Percentiles rank a stretch among this genome's conserved stretches.
phyloP scores from a whole-genome alignment of 2,113 vertebrate species.

The Pungitius pungitius region DNA sequence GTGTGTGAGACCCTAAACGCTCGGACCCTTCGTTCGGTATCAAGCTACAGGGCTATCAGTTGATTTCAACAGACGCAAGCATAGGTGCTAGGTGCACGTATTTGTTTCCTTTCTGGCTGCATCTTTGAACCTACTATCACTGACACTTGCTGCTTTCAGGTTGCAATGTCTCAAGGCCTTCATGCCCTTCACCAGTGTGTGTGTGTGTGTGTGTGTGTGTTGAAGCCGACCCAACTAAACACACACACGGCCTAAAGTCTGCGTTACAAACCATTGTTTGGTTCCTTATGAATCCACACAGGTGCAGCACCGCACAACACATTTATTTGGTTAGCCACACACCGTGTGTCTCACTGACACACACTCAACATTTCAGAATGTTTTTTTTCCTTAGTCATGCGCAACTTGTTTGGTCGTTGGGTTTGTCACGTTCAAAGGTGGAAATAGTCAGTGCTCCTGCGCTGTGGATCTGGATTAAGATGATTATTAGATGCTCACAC shows the following conservation, averaged over 20 bases:
- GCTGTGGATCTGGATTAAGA: conserved; percentile 10
- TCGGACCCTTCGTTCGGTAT: conserved; percentile 42
- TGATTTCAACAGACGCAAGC: not conserved
- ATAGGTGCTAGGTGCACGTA: too few species aligned
- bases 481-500: conserved; percentile 1
- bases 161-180: not conserved
- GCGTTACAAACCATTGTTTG: not conserved
- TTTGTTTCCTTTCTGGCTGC: not conserved
- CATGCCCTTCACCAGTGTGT: not conserved
- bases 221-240: not conserved
- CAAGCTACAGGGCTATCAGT: not conserved
- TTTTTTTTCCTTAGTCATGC: conserved; percentile 23
- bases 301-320: conserved; percentile 5
- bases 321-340: conserved; percentile 4
- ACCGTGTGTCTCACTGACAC: conserved; percentile 9
- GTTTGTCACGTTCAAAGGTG: conserved; percentile 7
- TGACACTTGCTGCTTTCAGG: not conserved
- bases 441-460: conserved; percentile 1
- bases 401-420: conserved; percentile 29
- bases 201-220: too few species aligned
- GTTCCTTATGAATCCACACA: not conserved
- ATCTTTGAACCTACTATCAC: not conserved
- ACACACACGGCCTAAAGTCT: conserved; percentile 19
- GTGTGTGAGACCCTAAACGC: conserved; percentile 1
- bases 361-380: conserved; percentile 18